Base-by-base conservation (phyloP, 2,888 invertebrate species). In the Cremastobaeus sp. region DNA sequence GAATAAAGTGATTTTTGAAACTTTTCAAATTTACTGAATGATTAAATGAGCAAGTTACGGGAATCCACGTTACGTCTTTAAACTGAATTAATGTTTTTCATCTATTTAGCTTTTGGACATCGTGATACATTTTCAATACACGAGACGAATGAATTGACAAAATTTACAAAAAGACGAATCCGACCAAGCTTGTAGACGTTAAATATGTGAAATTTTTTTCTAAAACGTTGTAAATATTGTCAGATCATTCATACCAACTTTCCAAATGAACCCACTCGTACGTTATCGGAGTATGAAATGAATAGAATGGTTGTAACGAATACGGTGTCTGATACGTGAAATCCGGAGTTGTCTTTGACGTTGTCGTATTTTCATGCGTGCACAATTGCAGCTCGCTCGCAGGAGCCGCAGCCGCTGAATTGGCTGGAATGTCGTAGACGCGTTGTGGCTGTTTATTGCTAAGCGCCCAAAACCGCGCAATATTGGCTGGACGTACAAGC, bases 391-490 rank as follows among this genome's bases (percentile, higher is more conserved):
- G 37, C 11, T n/a, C 12, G 37, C 20, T 48, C 25, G 59, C 66
- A 55, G 55, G 60, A 55, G 21, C 43, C 34, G 20, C 41, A 15
- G 41, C 25, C 39, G 45, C 37, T 41, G 69, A 55, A 62, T 62
- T 41, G 64, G 57, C 28, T 68, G 68, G 65, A 76, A 72, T 71
- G 77, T 76, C 76, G 72, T 76, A 76, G 76, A 76, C 79, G 76
- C 77, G 78, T 60, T 72, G 75, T 30, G 74, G 70, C 77, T 79
- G 82, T 80, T 82, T 83, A 82, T 82, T 82, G 83, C 80, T 79
- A 82, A 82, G 81, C 82, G 81, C 79, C 80, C 66, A 76, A 82
- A 82, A 83, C 83, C 83, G 78, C 81, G 80, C 81, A 83, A 83
- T 83, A 83, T 83, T 80, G 80, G 80, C 75, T 66, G 76, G 74